Percentiles rank a stretch among this genome's conserved stretches.
phyloP scores from a whole-genome alignment of 1,140 invertebrate species.

The Trialeurodes vaporariorum region DNA sequence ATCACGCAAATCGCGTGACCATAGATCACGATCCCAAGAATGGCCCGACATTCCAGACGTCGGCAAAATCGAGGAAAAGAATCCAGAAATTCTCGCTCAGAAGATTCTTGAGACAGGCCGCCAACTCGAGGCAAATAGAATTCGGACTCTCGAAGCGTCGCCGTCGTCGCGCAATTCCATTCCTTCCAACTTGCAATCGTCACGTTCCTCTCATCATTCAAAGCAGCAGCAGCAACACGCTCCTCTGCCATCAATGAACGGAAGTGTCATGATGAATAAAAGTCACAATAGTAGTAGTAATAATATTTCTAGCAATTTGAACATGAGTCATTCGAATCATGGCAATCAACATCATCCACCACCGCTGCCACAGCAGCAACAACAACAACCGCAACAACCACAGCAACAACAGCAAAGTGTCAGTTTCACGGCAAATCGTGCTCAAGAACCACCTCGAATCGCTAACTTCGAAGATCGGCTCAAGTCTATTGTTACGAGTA shows the following conservation, averaged over 20 bases:
- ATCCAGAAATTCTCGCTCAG: constrained; percentile 75
- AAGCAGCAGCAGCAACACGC: not conserved
- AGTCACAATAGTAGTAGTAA: not conserved
- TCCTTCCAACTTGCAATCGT: constrained; percentile 8
- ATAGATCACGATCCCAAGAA: constrained; percentile 66
- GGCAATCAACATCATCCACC: constrained; percentile 2
- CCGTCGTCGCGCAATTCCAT: not conserved
- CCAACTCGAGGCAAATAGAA: constrained; percentile 71
- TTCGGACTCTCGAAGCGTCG: constrained; percentile 27
- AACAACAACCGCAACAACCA: not conserved
- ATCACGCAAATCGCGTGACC: constrained; percentile 51
- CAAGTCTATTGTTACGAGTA: constrained; percentile 82
- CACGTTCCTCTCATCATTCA: not conserved
- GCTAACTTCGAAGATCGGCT: constrained; percentile 83
- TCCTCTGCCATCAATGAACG: constrained; percentile 3
- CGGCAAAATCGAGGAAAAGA: constrained; percentile 81
- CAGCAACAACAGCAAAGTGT: not conserved
- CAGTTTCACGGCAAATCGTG: constrained; percentile 28
- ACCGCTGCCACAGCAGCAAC: too few species aligned
- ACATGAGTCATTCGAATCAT: not conserved
- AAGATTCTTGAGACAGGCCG: constrained; percentile 79
- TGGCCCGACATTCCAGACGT: constrained; percentile 83
- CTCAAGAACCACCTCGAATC: constrained; percentile 66
- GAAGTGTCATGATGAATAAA: not conserved
- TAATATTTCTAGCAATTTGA: not conserved